Conservation (phyloP, 64 coral and sea anemone species). For the Montipora efflorescens region DNA sequence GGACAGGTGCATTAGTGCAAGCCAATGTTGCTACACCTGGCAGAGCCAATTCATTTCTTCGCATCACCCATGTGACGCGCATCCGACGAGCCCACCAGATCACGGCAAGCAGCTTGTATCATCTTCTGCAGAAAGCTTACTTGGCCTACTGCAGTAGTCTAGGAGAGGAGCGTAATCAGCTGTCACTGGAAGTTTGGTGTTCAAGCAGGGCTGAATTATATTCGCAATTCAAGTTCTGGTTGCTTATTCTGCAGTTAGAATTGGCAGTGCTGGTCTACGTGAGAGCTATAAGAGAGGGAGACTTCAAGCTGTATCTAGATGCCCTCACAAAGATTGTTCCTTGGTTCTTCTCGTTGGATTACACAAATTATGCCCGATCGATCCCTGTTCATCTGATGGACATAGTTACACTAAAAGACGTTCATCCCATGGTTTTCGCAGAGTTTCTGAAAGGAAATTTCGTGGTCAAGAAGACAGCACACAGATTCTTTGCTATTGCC, state of each 20-base stretch:
- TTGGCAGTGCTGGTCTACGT: neutral
- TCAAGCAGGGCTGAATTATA: neutral
- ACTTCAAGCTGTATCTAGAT: constrained; percentile 23
- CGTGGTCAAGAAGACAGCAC: constrained; percentile 10
- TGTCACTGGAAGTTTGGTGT: constrained; percentile 3
- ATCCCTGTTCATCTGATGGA: constrained; percentile 12
- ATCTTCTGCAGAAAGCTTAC: neutral
- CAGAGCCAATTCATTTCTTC: neutral
- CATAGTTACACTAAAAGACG: neutral
- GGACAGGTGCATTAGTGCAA: neutral
- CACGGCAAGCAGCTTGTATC: constrained; percentile 1
- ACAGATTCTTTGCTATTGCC: constrained; percentile 9
- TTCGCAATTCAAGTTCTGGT: constrained; percentile 53
- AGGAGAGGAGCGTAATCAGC: neutral
- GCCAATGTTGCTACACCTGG: constrained; percentile 35
- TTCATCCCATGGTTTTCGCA: neutral
- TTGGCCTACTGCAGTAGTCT: neutral
- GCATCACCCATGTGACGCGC: neutral
- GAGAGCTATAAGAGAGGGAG: neutral
- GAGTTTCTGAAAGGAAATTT: neutral
- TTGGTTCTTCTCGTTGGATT: constrained; percentile 21
- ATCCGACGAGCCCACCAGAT: constrained; percentile 40
- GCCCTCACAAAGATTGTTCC: constrained; percentile 30
- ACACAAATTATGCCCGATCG: constrained; percentile 1
- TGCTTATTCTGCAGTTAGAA: neutral